Evolutionary conservation across 2,797 vertebrate genomes (phyloP).

Genomic region (Acomys russatus): DNA sequence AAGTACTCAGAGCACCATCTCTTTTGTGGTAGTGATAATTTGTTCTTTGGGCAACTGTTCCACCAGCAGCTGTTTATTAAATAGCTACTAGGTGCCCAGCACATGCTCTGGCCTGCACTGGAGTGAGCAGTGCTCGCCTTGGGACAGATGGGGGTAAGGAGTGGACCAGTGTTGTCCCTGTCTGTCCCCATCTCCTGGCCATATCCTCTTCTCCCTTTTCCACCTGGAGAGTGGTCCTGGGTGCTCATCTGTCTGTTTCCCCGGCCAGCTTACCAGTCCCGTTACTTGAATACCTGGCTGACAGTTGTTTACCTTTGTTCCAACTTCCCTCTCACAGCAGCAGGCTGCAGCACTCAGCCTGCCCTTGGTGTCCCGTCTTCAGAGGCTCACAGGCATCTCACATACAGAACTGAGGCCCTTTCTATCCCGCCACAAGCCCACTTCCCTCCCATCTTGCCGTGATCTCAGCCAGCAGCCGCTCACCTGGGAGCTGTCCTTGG

Average conservation of each 20-base stretch:
- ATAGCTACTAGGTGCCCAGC: not conserved
- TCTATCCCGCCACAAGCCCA: not conserved
- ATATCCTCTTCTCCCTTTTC: not conserved
- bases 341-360: accelerated
- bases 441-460: not conserved
- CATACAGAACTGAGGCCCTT: not conserved
- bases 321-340: not conserved
- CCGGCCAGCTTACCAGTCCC: not conserved
- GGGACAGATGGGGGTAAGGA: too few species aligned
- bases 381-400: not conserved
- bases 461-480: not conserved
- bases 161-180: accelerated
- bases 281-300: not conserved
- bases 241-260: not conserved
- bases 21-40: not conserved
- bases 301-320: not conserved
- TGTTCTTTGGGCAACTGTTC: not conserved
- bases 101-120: not conserved
- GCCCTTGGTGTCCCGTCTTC: not conserved
- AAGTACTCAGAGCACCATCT: accelerated
- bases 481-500: not conserved
- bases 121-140: not conserved
- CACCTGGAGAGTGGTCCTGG: not conserved
- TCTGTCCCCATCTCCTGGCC: not conserved
- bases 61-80: not conserved